phyloP scores from a whole-genome alignment of 1,140 invertebrate genomes.

The Zophobas atratus region DNA sequence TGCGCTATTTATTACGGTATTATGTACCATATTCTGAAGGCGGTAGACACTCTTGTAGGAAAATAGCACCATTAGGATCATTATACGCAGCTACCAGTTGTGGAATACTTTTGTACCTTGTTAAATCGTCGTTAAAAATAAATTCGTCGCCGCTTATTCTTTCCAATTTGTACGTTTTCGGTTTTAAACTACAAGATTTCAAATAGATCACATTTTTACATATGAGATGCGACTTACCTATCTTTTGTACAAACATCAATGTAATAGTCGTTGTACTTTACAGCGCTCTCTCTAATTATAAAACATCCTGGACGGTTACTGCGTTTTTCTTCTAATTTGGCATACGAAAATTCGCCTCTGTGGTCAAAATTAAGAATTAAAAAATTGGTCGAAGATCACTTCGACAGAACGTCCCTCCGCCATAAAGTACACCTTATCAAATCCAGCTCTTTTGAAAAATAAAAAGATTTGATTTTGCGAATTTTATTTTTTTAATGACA shows the following conservation, averaged over 20 bases:
- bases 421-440: neutral
- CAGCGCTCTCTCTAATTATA: slow-evolving; percentile 86
- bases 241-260: slow-evolving; percentile 85
- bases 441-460: too few species aligned
- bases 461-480: too few species aligned
- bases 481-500: too few species aligned
- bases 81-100: slow-evolving; percentile 76
- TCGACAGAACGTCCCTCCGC: neutral
- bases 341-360: slow-evolving; percentile 86
- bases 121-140: slow-evolving; percentile 69
- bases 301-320: slow-evolving; percentile 82
- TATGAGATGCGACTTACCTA: slow-evolving; percentile 67
- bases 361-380: slow-evolving; percentile 60
- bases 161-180: slow-evolving; percentile 81
- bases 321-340: slow-evolving; percentile 85
- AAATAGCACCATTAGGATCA: slow-evolving; percentile 72
- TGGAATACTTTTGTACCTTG: slow-evolving; percentile 74
- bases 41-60: slow-evolving; percentile 82
- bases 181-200: slow-evolving; percentile 66
- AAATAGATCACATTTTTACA: neutral
- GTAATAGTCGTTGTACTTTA: slow-evolving; percentile 82
- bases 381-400: neutral
- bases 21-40: slow-evolving; percentile 87
- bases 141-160: slow-evolving; percentile 69
- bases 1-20: neutral